Percentiles rank a stretch among this genome's conserved stretches.
These are phyloP conservation scores for Arge pagana DNA, from an alignment of 2,888 invertebrate genomes.

Conservation along the genomic window DNA sequence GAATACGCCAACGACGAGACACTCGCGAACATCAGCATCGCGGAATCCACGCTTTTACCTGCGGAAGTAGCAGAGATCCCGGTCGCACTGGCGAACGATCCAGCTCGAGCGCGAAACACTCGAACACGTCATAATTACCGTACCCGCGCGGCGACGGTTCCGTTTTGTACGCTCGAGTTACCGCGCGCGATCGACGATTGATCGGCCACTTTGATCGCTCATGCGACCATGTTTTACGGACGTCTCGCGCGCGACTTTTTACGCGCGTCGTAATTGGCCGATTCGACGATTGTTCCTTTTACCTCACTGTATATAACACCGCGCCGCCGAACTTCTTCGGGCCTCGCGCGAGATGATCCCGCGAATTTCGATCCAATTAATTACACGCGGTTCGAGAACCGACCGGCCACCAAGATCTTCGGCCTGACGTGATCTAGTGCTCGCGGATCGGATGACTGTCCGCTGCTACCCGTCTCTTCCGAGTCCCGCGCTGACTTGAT, in stretches of 20 bases:
- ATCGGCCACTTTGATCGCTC: slow-evolving; percentile 2
- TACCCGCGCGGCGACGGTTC: neutral
- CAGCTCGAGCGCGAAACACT: slow-evolving; percentile 35
- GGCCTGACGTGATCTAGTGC: slow-evolving; percentile 7
- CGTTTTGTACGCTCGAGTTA: slow-evolving; percentile 17
- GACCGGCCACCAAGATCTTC: neutral
- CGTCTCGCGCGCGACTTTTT: neutral
- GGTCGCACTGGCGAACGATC: slow-evolving; percentile 45
- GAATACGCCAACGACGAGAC: neutral
- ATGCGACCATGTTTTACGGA: neutral
- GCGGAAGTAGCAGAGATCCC: slow-evolving; percentile 48
- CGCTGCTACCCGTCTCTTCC: neutral
- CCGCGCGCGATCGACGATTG: slow-evolving; percentile 28
- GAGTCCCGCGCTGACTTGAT: slow-evolving; percentile 39
- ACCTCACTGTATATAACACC: too few relatives aligned
- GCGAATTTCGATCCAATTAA: neutral
- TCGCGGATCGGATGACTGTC: slow-evolving; percentile 10
- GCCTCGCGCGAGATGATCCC: neutral
- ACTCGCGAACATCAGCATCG: too few relatives aligned
- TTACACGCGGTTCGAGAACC: neutral
- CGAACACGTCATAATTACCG: slow-evolving; percentile 41
- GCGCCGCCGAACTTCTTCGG: neutral
- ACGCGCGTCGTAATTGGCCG: neutral
- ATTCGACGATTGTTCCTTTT: too few relatives aligned
- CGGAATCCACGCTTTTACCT: too few relatives aligned